Conservation (phyloP, 64 coral and sea anemone genomes). For the Dendrophyllia cribrosa region DNA sequence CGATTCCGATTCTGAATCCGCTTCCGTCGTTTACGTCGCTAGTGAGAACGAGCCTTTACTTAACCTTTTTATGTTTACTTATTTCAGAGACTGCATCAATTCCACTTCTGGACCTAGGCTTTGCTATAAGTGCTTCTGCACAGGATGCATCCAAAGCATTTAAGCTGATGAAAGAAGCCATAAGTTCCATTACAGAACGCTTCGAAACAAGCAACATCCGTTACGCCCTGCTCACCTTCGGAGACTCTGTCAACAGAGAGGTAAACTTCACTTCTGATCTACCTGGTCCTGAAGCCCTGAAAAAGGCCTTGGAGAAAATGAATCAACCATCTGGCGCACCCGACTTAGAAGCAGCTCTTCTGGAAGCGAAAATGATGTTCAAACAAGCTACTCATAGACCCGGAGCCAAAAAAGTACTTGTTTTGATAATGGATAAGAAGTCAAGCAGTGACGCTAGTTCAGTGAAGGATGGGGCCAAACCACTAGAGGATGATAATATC, state of each 20-base stretch:
- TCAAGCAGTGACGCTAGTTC: constrained; percentile 48
- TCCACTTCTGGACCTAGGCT: constrained; percentile 70
- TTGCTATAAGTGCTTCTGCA: constrained; percentile 70
- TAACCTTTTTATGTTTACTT: not conserved
- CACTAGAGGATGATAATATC: constrained; percentile 60
- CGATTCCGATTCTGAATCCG: too few species aligned
- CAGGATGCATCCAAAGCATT: constrained; percentile 65
- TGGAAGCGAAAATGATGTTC: constrained; percentile 77
- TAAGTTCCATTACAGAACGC: constrained; percentile 55
- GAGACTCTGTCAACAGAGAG: constrained; percentile 32
- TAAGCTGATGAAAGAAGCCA: constrained; percentile 64
- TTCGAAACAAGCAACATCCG: constrained; percentile 76
- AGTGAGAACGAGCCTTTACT: too few species aligned
- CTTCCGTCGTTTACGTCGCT: too few species aligned
- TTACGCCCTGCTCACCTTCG: constrained; percentile 77
- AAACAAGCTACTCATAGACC: constrained; percentile 56
- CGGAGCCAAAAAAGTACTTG: constrained; percentile 61
- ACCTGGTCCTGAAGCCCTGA: constrained; percentile 27
- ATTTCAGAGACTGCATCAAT: constrained; percentile 74
- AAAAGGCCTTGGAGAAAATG: constrained; percentile 17
- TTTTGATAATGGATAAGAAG: constrained; percentile 94
- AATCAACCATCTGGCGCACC: constrained; percentile 60
- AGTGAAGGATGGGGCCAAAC: constrained; percentile 50
- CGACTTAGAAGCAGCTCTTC: constrained; percentile 40
- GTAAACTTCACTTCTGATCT: constrained; percentile 52